phyloP scores from a whole-genome alignment of 2,113 vertebrate genomes.

The Poeciliopsis occidentalis region DNA sequence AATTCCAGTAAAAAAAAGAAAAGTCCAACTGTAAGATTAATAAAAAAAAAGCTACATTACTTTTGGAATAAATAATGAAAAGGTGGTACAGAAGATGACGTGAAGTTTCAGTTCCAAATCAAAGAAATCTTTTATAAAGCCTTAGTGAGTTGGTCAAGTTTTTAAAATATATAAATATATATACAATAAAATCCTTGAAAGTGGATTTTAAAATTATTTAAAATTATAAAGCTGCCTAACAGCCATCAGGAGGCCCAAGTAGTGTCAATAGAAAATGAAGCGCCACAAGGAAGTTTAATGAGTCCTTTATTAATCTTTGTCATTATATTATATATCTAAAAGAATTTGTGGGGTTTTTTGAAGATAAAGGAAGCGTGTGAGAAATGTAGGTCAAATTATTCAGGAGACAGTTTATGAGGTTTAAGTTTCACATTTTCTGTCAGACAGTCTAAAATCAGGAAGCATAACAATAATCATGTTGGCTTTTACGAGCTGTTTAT shows the following conservation, averaged over 20 bases:
- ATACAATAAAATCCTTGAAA: background rate
- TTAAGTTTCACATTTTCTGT: too few species aligned
- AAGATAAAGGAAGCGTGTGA: background rate
- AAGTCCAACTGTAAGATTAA: too few species aligned
- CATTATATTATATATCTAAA: too few species aligned
- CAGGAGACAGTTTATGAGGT: too few species aligned
- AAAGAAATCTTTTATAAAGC: background rate
- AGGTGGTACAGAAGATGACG: background rate
- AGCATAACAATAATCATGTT: background rate
- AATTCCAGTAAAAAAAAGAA: too few species aligned
- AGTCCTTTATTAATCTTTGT: background rate
- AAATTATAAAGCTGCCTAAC: background rate
- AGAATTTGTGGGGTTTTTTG: background rate
- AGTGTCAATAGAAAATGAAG: background rate
- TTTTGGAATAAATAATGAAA: background rate
- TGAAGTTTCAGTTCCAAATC: background rate
- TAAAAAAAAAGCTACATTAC: too few species aligned
- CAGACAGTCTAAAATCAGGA: too few species aligned
- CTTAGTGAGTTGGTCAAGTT: background rate
- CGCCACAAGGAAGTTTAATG: background rate
- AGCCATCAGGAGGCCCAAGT: too few species aligned
- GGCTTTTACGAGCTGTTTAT: background rate
- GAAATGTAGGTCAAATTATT: background rate
- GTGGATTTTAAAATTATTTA: too few species aligned
- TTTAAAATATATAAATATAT: too few species aligned